These are phyloP conservation scores for Riparia riparia DNA, from an alignment of 2,113 vertebrate genomes.

Conservation along the genomic window DNA sequence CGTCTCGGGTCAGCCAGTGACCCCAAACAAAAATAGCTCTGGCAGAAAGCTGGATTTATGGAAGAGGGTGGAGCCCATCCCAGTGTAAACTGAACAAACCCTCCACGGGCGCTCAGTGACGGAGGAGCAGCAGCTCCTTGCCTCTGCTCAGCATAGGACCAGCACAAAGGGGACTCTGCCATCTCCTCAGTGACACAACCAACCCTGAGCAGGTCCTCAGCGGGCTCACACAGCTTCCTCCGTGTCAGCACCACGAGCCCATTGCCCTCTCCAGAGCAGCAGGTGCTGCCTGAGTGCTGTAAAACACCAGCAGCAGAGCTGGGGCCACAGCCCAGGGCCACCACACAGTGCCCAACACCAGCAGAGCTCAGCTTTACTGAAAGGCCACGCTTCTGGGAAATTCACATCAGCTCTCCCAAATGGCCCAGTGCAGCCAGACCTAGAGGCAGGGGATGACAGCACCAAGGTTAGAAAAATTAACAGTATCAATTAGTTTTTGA, in stretches of 20 bases:
- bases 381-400: background rate
- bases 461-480: background rate
- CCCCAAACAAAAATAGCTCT: slow-evolving; percentile 42
- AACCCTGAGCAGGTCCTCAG: background rate
- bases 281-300: rapidly evolving
- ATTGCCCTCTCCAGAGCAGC: background rate
- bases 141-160: rapidly evolving
- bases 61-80: slow-evolving; percentile 17
- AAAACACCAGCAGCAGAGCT: rapidly evolving
- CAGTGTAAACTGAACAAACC: background rate
- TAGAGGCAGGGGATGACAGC: background rate
- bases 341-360: rapidly evolving
- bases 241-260: background rate
- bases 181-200: background rate
- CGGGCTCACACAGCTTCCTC: background rate
- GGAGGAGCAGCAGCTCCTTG: background rate
- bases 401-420: background rate
- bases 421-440: background rate
- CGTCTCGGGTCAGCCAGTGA: slow-evolving; percentile 41
- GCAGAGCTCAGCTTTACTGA: background rate
- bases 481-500: background rate
- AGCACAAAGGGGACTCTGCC: background rate
- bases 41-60: slow-evolving; percentile 25
- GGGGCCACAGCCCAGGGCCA: background rate
- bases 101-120: rapidly evolving